Conservation (phyloP, 2,113 vertebrate species). For the Alethe diademata region DNA sequence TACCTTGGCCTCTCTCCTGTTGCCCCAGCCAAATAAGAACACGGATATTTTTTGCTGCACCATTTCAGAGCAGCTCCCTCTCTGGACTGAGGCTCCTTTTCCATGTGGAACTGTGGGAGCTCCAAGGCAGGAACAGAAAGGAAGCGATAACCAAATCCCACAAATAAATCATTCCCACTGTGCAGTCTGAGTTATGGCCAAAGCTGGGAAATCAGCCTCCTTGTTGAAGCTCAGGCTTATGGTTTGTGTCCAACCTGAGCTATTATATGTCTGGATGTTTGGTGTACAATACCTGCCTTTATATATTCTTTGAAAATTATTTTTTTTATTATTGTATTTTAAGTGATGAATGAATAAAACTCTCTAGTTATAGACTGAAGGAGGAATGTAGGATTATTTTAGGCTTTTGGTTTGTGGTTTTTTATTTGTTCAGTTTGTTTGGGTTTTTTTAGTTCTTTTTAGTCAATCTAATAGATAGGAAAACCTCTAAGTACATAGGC, state of each 20-base stretch:
- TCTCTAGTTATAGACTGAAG: neutral
- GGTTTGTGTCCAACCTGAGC: neutral
- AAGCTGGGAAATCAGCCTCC: neutral
- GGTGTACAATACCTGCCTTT: neutral
- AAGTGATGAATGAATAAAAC: neutral
- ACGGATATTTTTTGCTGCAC: neutral
- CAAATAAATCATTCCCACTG: neutral
- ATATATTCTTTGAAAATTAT: neutral
- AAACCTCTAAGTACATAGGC: neutral
- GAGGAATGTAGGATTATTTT: neutral
- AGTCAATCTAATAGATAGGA: neutral
- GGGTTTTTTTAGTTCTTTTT: neutral
- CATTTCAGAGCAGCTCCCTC: neutral
- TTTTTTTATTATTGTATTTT: neutral
- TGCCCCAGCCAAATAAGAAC: neutral
- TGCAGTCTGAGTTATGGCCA: neutral
- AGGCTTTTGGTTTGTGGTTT: neutral
- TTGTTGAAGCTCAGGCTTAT: neutral
- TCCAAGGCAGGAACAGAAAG: neutral
- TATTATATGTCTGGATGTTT: neutral
- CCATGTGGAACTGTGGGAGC: neutral
- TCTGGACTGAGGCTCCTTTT: neutral
- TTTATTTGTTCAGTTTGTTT: neutral
- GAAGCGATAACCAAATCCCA: neutral
- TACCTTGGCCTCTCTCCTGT: neutral